Evolutionary conservation across 2,113 vertebrate genomes (phyloP).

Genomic region (Sprattus sprattus): DNA sequence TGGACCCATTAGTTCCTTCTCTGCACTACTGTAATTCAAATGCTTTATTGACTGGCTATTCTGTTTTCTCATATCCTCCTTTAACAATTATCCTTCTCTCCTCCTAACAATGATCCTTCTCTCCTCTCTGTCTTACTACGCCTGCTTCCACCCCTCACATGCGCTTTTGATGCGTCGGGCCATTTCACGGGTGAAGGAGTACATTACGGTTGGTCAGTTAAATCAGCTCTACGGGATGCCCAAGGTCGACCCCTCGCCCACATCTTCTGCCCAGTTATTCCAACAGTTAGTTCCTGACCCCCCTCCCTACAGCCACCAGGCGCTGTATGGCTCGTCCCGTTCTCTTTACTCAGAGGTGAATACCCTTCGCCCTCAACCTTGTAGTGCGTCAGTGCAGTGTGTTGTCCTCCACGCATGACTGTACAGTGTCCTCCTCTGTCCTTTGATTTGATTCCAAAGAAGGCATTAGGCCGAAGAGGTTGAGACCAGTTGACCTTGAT

Average conservation of each 20-base stretch:
- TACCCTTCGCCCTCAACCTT: slow-evolving; percentile 35
- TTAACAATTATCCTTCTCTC: slow-evolving; percentile 14
- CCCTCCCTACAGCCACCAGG: slow-evolving; percentile 62
- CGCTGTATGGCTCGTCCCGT: slow-evolving; percentile 69
- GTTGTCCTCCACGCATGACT: neutral
- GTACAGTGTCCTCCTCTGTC: neutral
- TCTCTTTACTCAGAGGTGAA: slow-evolving; percentile 78
- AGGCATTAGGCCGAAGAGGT: neutral
- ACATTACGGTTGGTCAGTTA: slow-evolving; percentile 87
- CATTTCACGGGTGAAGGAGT: slow-evolving; percentile 69
- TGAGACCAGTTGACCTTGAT: neutral
- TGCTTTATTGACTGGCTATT: neutral
- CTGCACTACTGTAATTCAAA: neutral
- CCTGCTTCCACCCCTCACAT: slow-evolving; percentile 1
- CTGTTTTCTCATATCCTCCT: neutral
- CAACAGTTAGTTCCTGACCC: slow-evolving; percentile 69
- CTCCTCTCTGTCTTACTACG: neutral
- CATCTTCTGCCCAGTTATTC: slow-evolving; percentile 64
- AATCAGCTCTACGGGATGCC: slow-evolving; percentile 78
- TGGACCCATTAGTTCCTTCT: slow-evolving; percentile 1
- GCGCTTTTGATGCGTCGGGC: neutral
- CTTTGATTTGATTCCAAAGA: neutral
- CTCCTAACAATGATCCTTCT: slow-evolving; percentile 11
- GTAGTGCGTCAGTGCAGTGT: neutral
- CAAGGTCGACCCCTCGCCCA: slow-evolving; percentile 57